phyloP scores from a whole-genome alignment of 2,888 invertebrate species.

The Tachystola acroxantha region DNA sequence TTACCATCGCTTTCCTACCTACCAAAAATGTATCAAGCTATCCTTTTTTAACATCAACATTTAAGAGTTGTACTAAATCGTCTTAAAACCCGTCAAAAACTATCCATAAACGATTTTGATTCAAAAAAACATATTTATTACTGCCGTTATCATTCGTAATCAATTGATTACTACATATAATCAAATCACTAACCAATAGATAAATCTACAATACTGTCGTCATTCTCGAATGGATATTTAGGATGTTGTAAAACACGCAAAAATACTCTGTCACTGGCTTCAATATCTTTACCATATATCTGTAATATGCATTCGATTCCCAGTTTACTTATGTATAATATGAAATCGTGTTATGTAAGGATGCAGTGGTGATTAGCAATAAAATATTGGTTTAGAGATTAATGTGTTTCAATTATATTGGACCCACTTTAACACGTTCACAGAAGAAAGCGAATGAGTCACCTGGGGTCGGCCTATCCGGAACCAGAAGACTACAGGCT shows the following conservation, averaged over 20 bases:
- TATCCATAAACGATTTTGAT: not conserved
- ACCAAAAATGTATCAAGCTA: not conserved
- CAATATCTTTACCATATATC: constrained; percentile 38
- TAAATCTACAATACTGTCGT: constrained; percentile 36
- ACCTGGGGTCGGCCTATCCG: no score
- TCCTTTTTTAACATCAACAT: not conserved
- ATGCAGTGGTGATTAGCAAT: constrained; percentile 63
- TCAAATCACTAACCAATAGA: constrained; percentile 15
- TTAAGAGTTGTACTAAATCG: no score
- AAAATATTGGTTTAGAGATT: constrained; percentile 51
- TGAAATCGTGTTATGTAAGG: constrained; percentile 31
- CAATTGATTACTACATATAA: no score
- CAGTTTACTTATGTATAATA: constrained; percentile 13
- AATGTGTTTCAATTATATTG: constrained; percentile 27
- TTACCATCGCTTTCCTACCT: no score
- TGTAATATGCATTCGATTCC: constrained; percentile 29
- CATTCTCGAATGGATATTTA: constrained; percentile 35
- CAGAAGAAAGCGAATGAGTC: no score
- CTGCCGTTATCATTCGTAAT: constrained; percentile 21
- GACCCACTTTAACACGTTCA: no score
- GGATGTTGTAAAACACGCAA: constrained; percentile 43
- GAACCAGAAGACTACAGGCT: no score
- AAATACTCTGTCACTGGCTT: constrained; percentile 54
- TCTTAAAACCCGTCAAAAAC: no score
- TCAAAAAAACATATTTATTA: constrained; percentile 2